Evolutionary conservation across 1,140 invertebrate genomes (phyloP).

Genomic region (Eciton burchellii): DNA sequence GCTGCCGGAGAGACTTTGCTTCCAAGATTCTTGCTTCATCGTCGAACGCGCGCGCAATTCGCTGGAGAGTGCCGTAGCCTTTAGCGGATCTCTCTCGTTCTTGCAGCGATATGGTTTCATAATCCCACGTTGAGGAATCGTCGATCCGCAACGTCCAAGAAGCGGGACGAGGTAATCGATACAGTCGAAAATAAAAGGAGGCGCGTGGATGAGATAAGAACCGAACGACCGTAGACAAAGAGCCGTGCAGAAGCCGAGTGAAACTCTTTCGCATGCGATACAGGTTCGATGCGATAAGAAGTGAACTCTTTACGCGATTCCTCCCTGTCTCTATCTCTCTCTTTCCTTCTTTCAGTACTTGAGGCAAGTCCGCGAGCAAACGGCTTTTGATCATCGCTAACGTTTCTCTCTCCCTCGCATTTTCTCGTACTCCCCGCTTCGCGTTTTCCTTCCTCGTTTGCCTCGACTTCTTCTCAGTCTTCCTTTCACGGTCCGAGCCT

Average conservation of each 20-base stretch:
- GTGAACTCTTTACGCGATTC: not conserved
- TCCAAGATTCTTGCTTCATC: constrained; percentile 18
- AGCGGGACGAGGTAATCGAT: constrained; percentile 49
- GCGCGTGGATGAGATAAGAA: constrained; percentile 44
- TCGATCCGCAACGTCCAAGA: constrained; percentile 19
- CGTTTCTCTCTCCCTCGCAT: constrained; percentile 65
- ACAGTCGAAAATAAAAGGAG: constrained; percentile 43
- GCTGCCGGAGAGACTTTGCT: not conserved
- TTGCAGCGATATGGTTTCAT: constrained; percentile 46
- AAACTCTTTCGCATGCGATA: too few relatives aligned
- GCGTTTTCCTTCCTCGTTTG: constrained; percentile 48
- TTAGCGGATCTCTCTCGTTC: constrained; percentile 17
- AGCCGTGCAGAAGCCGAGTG: constrained; percentile 66
- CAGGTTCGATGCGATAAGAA: too few relatives aligned
- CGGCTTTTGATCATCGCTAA: constrained; percentile 79
- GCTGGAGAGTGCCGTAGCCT: not conserved
- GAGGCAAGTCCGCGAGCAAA: constrained; percentile 76
- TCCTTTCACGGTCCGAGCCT: constrained; percentile 53
- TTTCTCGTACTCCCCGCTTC: constrained; percentile 26
- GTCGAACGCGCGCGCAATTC: not conserved
- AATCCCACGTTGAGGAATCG: constrained; percentile 48
- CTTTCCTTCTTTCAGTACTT: constrained; percentile 63
- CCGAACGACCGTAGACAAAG: constrained; percentile 65
- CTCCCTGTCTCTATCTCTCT: not conserved
- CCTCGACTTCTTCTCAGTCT: constrained; percentile 46